Conservation (phyloP, 2,797 vertebrate species). For the Esox lucius region DNA sequence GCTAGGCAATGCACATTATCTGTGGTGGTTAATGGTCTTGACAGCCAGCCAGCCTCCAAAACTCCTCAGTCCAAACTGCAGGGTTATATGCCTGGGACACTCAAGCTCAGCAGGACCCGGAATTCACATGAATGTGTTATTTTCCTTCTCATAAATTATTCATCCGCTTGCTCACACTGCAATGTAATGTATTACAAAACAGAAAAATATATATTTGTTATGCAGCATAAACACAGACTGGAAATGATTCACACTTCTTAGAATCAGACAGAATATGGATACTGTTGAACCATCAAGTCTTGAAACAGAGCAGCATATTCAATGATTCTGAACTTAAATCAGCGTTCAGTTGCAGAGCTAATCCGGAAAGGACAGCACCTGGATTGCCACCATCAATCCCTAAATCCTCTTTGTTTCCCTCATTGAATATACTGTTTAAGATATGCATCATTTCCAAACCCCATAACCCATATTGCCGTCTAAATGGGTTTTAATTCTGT, state of each 20-base stretch:
- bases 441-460: background rate
- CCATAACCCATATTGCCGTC: background rate
- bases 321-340: background rate
- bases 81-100: background rate
- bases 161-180: background rate
- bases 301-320: background rate
- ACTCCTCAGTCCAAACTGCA: background rate
- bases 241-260: background rate
- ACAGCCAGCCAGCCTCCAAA: background rate
- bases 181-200: background rate
- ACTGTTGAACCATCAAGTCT: background rate
- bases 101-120: background rate
- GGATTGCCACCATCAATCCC: constrained; percentile 1
- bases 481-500: background rate
- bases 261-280: background rate
- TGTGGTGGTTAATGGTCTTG: constrained; percentile 2
- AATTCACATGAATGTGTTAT: constrained; percentile 3
- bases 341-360: background rate
- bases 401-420: background rate
- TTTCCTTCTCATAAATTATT: background rate
- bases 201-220: background rate
- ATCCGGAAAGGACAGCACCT: background rate
- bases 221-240: background rate
- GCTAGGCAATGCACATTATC: background rate
- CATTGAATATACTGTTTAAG: background rate